Evolutionary conservation across 2,888 invertebrate genomes (phyloP).

Genomic region (Acanthosepion pharaonis): DNA sequence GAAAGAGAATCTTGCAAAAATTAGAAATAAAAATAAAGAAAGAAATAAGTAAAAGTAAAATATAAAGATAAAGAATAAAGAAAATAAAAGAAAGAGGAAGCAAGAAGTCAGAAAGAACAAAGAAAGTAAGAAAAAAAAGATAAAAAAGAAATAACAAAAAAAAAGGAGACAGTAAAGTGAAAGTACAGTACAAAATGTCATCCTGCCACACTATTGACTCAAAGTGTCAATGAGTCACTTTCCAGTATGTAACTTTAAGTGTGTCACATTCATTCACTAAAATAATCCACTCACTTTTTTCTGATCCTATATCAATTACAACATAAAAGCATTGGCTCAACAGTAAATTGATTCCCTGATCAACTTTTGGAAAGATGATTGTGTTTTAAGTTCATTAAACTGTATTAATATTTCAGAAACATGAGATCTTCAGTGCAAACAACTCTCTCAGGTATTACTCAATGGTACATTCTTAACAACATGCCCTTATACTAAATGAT

Average conservation of each 20-base stretch:
- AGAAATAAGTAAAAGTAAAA: too few species aligned
- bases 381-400: slow-evolving; percentile 12
- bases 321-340: slow-evolving; percentile 17
- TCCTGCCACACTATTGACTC: background rate
- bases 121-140: too few species aligned
- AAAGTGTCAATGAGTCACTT: background rate
- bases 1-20: too few species aligned
- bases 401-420: slow-evolving; percentile 17
- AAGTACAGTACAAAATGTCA: background rate
- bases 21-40: too few species aligned
- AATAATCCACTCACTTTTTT: background rate
- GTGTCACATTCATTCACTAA: background rate
- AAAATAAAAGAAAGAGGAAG: too few species aligned
- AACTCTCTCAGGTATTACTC: background rate
- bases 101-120: too few species aligned
- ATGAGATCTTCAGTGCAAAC: slow-evolving; percentile 10
- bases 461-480: background rate
- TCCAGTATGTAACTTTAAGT: background rate
- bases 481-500: background rate
- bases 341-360: background rate
- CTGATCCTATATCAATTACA: background rate
- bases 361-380: background rate
- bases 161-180: background rate
- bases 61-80: too few species aligned
- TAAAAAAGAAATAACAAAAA: too few species aligned